A percentile compares a stretch with the other conserved stretches of the same genome.
Conservation (phyloP, 2,113 vertebrate genomes). For the Excalfactoria chinensis region DNA sequence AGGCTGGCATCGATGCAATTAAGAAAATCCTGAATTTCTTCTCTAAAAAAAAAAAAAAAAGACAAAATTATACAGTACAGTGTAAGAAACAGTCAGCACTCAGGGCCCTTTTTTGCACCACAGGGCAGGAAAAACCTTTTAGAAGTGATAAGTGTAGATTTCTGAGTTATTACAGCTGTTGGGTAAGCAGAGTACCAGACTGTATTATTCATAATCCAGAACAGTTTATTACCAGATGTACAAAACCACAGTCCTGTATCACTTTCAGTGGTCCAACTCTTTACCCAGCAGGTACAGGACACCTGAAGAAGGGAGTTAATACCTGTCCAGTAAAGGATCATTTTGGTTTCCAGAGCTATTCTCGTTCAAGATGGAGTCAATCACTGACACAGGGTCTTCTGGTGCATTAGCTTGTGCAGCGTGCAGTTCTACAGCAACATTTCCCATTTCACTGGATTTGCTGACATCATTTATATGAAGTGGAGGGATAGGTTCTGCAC, state of each 20-base stretch:
- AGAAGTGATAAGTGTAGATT: not conserved
- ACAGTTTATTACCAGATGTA: not conserved
- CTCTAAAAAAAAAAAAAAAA: slow-evolving; percentile 46
- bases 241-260: accelerated
- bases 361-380: slow-evolving; percentile 69
- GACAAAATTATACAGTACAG: not conserved
- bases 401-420: not conserved
- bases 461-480: not conserved
- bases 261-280: not conserved
- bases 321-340: slow-evolving; percentile 69
- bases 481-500: not conserved
- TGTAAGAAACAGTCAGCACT: not conserved
- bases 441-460: not conserved
- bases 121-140: not conserved
- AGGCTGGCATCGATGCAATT: slow-evolving; percentile 69
- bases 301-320: not conserved
- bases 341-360: slow-evolving; percentile 23
- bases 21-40: slow-evolving; percentile 74
- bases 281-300: not conserved
- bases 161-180: not conserved
- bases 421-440: slow-evolving; percentile 38
- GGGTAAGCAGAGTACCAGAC: not conserved
- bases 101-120: not conserved
- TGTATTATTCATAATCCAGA: not conserved
- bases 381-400: slow-evolving; percentile 64